These are phyloP conservation scores for Poecilia gillii DNA, from an alignment of 2,797 vertebrate species.

Conservation along the genomic window DNA sequence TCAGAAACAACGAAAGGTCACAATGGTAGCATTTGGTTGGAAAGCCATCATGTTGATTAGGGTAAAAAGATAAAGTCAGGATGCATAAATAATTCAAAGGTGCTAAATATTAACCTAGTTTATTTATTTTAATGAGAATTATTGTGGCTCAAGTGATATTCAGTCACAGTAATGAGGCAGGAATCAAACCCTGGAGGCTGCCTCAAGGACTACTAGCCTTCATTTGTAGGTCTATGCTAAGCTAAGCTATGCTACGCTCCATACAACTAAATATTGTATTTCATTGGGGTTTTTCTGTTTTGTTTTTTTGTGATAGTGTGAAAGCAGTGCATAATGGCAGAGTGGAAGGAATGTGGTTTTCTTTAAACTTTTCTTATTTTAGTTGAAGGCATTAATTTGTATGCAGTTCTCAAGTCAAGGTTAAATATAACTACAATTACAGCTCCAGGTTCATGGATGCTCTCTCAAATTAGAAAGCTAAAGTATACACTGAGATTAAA, in stretches of 20 bases:
- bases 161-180: not conserved
- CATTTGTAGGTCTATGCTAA: not conserved
- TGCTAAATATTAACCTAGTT: not conserved
- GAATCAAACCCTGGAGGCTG: not conserved
- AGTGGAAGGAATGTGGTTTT: not conserved
- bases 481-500: not conserved
- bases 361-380: no score
- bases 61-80: no score
- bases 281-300: no score
- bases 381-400: no score
- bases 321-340: not conserved
- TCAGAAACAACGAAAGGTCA: not conserved
- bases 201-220: not conserved
- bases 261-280: no score
- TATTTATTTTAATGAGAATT: not conserved
- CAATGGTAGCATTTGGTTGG: not conserved
- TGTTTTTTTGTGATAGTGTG: not conserved
- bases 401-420: no score
- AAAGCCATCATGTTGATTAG: not conserved
- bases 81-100: no score
- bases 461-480: not conserved
- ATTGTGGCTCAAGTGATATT: not conserved
- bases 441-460: not conserved
- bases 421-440: not conserved
- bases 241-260: no score